Percentiles rank a stretch among this genome's conserved stretches.
These are phyloP conservation scores for Paramuricea clavata DNA, from an alignment of 92 coral and sea anemone species.

Conservation along the genomic window DNA sequence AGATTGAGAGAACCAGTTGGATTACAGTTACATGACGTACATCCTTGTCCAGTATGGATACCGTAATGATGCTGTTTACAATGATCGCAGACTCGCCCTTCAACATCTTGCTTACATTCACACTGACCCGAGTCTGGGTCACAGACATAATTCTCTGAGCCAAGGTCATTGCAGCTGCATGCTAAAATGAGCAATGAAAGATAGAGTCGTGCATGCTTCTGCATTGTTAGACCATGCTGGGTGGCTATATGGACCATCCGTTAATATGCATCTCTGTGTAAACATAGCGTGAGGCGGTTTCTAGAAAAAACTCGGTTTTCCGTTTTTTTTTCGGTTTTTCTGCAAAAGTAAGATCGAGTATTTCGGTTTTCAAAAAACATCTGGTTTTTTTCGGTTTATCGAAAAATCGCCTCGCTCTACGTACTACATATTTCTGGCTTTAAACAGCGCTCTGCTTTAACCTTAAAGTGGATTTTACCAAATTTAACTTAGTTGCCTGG, in stretches of 20 bases:
- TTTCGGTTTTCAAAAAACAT: too few relatives aligned
- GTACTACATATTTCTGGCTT: too few relatives aligned
- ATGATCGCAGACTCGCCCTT: slow-evolving; percentile 82
- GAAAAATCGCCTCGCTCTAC: too few relatives aligned
- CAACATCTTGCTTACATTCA: slow-evolving; percentile 82
- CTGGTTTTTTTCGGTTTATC: too few relatives aligned
- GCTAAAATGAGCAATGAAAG: slow-evolving; percentile 57
- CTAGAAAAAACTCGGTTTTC: too few relatives aligned
- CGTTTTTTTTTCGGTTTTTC: too few relatives aligned
- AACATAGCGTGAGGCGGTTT: too few relatives aligned
- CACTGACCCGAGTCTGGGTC: slow-evolving; percentile 89
- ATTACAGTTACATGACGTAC: slow-evolving; percentile 86
- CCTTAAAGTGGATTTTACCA: too few relatives aligned
- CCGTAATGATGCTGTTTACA: slow-evolving; percentile 85
- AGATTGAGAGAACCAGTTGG: slow-evolving; percentile 81
- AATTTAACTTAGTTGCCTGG: too few relatives aligned
- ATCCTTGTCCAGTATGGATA: slow-evolving; percentile 84
- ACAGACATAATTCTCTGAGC: slow-evolving; percentile 85
- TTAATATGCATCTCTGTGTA: not conserved
- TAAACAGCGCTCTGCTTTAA: too few relatives aligned
- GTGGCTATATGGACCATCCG: not conserved
- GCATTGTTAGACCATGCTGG: not conserved
- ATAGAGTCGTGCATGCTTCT: not conserved
- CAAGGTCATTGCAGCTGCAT: slow-evolving; percentile 78
- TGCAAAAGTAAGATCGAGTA: too few relatives aligned